Conservation (phyloP, 1,140 invertebrate genomes). For the Spodoptera frugiperda region DNA sequence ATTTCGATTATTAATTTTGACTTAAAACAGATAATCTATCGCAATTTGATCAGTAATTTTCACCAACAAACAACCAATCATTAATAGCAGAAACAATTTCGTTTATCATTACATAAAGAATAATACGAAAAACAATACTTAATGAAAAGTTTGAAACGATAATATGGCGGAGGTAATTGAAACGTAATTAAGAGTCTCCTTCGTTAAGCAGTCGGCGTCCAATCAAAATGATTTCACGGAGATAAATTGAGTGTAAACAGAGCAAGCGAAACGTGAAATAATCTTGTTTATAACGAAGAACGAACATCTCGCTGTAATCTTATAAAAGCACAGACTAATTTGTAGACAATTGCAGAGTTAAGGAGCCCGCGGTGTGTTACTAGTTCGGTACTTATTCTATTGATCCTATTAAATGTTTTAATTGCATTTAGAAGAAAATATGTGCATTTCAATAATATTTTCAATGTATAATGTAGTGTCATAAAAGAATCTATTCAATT, state of each 20-base stretch:
- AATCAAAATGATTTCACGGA: constrained; percentile 45
- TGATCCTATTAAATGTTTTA: background rate
- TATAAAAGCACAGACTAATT: constrained; percentile 56
- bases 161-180: constrained; percentile 6
- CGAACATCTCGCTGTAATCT: constrained; percentile 54
- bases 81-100: too few relatives aligned
- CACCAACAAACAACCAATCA: too few relatives aligned
- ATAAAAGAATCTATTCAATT: too few relatives aligned
- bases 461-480: too few relatives aligned
- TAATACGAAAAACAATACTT: background rate
- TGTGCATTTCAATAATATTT: too few relatives aligned
- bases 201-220: constrained; percentile 43
- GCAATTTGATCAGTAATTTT: too few relatives aligned
- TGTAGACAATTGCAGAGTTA: constrained; percentile 55
- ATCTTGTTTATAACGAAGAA: constrained; percentile 40
- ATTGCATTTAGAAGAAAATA: background rate
- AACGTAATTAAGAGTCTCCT: constrained; percentile 32
- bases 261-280: constrained; percentile 44
- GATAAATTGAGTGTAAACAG: constrained; percentile 48
- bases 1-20: too few relatives aligned
- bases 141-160: constrained; percentile 1
- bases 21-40: too few relatives aligned
- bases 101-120: background rate
- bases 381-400: background rate
- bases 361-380: constrained; percentile 35